Evolutionary conservation across 2,797 vertebrate genomes (phyloP).

Genomic region (Buceros bicornis): DNA sequence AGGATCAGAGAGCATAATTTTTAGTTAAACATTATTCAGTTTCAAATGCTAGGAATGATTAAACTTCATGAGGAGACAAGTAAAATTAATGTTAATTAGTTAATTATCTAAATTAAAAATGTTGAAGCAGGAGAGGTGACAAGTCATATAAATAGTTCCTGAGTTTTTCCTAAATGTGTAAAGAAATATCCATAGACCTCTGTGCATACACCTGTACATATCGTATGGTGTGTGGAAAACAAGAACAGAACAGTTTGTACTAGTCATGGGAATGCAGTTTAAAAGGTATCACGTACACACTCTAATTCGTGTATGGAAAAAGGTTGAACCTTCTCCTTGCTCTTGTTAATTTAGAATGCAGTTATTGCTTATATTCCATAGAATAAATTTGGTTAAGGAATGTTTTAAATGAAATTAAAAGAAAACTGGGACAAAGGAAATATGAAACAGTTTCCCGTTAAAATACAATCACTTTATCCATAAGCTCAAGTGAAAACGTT

Average conservation of each 20-base stretch:
- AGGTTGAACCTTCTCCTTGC: neutral
- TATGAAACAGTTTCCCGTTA: neutral
- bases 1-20: constrained; percentile 15
- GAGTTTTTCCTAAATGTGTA: neutral
- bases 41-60: neutral
- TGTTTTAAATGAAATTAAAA: neutral
- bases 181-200: neutral
- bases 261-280: neutral
- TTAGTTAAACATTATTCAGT: neutral
- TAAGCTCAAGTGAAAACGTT: neutral
- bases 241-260: neutral
- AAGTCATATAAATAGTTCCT: neutral
- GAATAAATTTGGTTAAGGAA: neutral
- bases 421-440: neutral
- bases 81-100: neutral
- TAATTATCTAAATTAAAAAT: neutral
- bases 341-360: neutral
- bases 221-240: neutral
- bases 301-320: neutral
- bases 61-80: neutral
- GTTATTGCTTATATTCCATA: neutral
- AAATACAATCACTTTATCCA: neutral
- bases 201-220: neutral
- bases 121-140: neutral
- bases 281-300: neutral